Conservation (phyloP, 2,888 invertebrate genomes). For the Nemoura dubitans region DNA sequence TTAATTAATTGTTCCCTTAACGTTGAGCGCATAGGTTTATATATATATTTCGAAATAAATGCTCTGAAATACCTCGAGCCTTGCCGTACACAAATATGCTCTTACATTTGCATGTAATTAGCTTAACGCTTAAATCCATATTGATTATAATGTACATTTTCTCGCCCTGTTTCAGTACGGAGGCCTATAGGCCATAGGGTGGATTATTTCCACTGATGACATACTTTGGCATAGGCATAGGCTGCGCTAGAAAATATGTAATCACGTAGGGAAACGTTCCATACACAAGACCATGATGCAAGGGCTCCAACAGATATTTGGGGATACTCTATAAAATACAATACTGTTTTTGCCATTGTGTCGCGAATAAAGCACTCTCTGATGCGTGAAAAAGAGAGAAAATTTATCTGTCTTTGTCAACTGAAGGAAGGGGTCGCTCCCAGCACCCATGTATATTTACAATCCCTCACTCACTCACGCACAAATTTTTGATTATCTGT, state of each 20-base stretch:
- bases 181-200: neutral
- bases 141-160: neutral
- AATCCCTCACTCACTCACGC: neutral
- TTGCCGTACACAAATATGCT: neutral
- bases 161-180: neutral
- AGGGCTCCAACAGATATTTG: neutral
- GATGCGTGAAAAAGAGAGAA: neutral
- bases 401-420: neutral
- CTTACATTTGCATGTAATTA: conserved; percentile 12
- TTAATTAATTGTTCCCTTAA: conserved; percentile 3
- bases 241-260: too few relatives aligned
- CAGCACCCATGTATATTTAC: too few relatives aligned
- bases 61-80: neutral
- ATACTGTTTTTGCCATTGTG: neutral
- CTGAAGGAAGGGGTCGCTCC: neutral
- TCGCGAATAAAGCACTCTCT: neutral
- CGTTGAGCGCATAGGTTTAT: neutral
- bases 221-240: too few relatives aligned
- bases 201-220: neutral
- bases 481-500: neutral
- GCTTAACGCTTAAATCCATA: neutral
- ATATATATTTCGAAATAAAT: neutral
- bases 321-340: neutral
- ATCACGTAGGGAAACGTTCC: neutral
- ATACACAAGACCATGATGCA: neutral